Percentiles rank a stretch among this genome's conserved stretches.
These are phyloP conservation scores for Jaculus jaculus DNA, from an alignment of 2,113 vertebrate genomes.

Conservation along the genomic window DNA sequence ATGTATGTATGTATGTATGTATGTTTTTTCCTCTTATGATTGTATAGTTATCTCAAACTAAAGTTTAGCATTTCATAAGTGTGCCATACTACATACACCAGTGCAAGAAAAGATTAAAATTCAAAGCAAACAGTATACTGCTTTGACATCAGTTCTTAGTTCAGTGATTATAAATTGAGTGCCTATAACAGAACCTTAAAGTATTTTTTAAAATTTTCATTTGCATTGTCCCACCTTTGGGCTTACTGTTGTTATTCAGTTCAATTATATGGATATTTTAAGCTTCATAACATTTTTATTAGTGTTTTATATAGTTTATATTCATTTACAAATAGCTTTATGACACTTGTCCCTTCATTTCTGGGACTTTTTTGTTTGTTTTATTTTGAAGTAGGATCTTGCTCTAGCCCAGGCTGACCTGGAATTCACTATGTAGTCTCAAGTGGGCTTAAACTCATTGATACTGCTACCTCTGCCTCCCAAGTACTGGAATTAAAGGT, in stretches of 20 bases:
- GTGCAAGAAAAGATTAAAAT: not conserved
- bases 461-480: too few species aligned
- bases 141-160: not conserved
- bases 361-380: not conserved
- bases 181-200: constrained; percentile 20
- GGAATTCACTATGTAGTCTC: too few species aligned
- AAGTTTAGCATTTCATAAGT: not conserved
- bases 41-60: not conserved
- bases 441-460: too few species aligned
- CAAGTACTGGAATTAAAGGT: too few species aligned
- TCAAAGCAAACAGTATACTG: not conserved
- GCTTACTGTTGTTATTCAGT: not conserved
- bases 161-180: not conserved
- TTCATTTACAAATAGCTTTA: not conserved
- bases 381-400: too few species aligned
- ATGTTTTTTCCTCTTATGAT: not conserved
- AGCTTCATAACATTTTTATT: not conserved
- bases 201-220: constrained; percentile 12
- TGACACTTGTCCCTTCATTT: not conserved
- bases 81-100: not conserved
- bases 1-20: not conserved
- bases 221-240: not conserved
- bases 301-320: not conserved
- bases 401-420: too few species aligned
- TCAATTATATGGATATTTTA: not conserved